Conservation (phyloP, 1,140 invertebrate genomes). For the Periplaneta americana region DNA sequence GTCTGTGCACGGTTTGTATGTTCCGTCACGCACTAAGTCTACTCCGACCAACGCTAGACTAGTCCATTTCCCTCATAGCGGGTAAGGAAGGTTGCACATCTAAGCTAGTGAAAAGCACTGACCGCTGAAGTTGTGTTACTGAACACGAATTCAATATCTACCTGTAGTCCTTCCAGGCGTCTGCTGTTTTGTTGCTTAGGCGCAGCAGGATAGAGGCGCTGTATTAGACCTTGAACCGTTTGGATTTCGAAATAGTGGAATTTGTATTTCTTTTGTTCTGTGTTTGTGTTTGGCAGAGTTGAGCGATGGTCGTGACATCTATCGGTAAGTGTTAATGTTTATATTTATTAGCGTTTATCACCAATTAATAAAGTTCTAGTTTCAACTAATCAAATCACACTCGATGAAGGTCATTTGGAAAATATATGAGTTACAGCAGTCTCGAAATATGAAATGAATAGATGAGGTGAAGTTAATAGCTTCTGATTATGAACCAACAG, state of each 20-base stretch:
- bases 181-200: not conserved
- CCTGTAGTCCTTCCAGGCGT: not conserved
- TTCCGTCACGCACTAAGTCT: not conserved
- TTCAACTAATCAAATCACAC: not conserved
- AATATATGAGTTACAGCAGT: not conserved
- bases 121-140: not conserved
- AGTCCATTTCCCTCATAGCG: not conserved
- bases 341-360: not conserved
- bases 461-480: not conserved
- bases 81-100: not conserved
- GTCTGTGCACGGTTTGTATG: not conserved
- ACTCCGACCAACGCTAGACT: not conserved
- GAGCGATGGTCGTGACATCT: not conserved
- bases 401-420: not conserved
- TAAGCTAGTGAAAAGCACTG: not conserved
- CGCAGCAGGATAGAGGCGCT: not conserved
- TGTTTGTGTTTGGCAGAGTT: not conserved
- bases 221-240: not conserved
- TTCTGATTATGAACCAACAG: not conserved
- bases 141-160: not conserved
- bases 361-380: not conserved
- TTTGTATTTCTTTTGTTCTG: not conserved
- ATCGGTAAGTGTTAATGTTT: not conserved
- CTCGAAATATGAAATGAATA: not conserved
- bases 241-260: not conserved